phyloP scores from a whole-genome alignment of 2,113 vertebrate genomes.

The Gasterosteus nipponicus region DNA sequence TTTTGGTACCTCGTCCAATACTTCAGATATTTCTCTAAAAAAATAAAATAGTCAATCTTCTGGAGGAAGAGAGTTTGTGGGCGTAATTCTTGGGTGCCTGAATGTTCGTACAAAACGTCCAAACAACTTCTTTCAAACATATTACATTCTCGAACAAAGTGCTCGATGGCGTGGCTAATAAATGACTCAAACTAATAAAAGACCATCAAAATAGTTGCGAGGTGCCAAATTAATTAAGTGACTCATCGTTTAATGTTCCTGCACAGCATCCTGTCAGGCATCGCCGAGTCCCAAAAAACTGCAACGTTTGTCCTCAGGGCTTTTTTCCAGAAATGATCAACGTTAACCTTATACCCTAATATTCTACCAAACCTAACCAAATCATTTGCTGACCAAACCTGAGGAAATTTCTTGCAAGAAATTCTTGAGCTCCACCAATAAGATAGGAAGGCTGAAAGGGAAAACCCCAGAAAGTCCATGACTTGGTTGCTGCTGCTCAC shows the following conservation, averaged over 20 bases:
- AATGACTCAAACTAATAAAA: background rate
- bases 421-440: background rate
- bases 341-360: background rate
- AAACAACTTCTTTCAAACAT: background rate
- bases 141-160: background rate
- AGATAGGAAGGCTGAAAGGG: background rate
- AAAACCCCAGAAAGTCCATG: background rate
- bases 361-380: background rate
- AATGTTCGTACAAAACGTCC: background rate
- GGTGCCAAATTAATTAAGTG: background rate
- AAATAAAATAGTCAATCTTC: background rate
- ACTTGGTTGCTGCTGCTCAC: background rate
- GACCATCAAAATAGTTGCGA: background rate
- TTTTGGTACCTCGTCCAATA: background rate
- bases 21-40: background rate
- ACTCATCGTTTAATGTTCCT: background rate
- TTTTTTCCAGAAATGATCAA: background rate
- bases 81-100: background rate
- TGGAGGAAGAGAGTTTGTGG: background rate
- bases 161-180: too few species aligned
- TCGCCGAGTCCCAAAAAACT: background rate
- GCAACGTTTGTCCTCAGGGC: background rate
- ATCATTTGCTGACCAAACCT: background rate
- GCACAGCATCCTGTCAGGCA: background rate
- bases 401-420: background rate